Percentiles rank a stretch among this genome's conserved stretches.
phyloP scores from a whole-genome alignment of 2,797 vertebrate genomes.

The Microchirus variegatus region DNA sequence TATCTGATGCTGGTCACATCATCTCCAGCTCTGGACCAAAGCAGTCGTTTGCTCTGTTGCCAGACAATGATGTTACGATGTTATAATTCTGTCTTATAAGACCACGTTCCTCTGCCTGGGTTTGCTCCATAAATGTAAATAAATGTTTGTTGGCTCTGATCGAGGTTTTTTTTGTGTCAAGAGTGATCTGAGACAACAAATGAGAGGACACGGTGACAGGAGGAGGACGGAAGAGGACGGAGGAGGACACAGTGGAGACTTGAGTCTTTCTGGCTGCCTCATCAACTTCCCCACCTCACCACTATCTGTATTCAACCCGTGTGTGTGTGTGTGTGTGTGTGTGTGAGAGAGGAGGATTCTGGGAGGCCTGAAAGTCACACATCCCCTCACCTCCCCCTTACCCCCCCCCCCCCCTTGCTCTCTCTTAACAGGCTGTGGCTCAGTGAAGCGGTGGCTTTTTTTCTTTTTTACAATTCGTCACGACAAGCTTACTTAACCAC shows the following conservation, averaged over 20 bases:
- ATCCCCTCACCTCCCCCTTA: background rate
- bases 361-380: slow-evolving; percentile 50
- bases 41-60: slow-evolving; percentile 8
- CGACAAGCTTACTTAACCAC: slow-evolving; percentile 76
- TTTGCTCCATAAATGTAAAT: slow-evolving; percentile 21
- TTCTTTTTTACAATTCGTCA: slow-evolving; percentile 20
- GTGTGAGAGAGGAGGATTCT: slow-evolving; percentile 40
- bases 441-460: slow-evolving; percentile 52
- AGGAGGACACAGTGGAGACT: too few relatives aligned
- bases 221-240: too few relatives aligned
- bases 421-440: slow-evolving; percentile 54
- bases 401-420: slow-evolving; percentile 7
- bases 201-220: too few relatives aligned
- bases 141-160: slow-evolving; percentile 18
- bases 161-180: too few relatives aligned
- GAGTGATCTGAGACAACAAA: too few relatives aligned
- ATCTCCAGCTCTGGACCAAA: slow-evolving; percentile 20
- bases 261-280: background rate
- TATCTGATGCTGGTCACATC: slow-evolving; percentile 34
- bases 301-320: slow-evolving; percentile 50
- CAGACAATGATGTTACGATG: slow-evolving; percentile 15
- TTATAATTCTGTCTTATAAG: slow-evolving; percentile 13
- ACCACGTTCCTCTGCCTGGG: background rate
- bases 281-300: slow-evolving; percentile 1
- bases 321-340: slow-evolving; percentile 7